phyloP scores from a whole-genome alignment of 2,797 vertebrate genomes.

The Neosilurus hyrtlii region DNA sequence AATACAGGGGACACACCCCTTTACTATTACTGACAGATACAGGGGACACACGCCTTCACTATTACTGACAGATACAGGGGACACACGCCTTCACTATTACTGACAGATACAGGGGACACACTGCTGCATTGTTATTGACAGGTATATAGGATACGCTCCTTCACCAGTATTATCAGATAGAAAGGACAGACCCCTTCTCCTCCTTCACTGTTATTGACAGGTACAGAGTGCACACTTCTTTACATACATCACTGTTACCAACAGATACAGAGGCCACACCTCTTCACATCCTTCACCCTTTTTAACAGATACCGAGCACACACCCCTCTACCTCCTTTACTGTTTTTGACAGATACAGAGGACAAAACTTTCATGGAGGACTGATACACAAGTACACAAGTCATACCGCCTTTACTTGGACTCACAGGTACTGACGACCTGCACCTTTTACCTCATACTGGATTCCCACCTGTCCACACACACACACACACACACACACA shows the following conservation, averaged over 20 bases:
- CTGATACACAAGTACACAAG: no score
- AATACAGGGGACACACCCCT: no score
- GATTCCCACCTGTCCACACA: constrained; percentile 1
- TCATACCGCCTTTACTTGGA: no score
- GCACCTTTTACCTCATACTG: background rate
- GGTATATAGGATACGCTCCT: background rate
- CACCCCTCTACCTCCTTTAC: background rate
- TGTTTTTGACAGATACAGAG: background rate
- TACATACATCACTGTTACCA: no score
- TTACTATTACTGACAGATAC: no score
- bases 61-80: no score
- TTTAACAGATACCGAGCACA: no score
- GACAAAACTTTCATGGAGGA: background rate
- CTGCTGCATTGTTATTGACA: background rate
- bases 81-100: no score
- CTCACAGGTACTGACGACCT: no score
- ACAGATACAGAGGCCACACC: background rate
- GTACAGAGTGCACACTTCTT: background rate
- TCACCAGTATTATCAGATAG: background rate
- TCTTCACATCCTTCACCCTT: no score
- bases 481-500: constrained; percentile 32
- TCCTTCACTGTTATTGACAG: background rate
- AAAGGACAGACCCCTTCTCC: background rate
- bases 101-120: no score
- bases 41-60: no score